Base-by-base conservation (phyloP, 1,140 invertebrate species). In the Lysiphlebus fabarum region DNA sequence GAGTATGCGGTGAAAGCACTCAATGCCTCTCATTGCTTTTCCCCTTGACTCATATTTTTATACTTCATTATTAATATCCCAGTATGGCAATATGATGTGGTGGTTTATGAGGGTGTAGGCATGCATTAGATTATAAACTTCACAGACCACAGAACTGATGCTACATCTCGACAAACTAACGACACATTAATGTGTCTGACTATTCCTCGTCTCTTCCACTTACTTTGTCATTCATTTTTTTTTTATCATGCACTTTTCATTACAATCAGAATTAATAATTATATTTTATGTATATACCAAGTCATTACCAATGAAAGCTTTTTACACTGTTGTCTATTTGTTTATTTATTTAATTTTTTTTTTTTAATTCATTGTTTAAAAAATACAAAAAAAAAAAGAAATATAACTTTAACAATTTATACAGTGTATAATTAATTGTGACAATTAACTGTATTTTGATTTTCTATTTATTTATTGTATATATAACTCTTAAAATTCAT, bases 101-200 rank as follows among this genome's bases (percentile, higher is more conserved):
- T 51, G 17, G 17, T 4, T 26, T 26, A 56, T 64, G 66, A 64
- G 66, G 67, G 64, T 68, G 59, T 64, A 68, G 67, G 69, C 72
- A 68, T 67, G 70, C 74, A 77, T 78, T 77, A 71, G 73, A 78
- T 77, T 77, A 78, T 77, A 69, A 78, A 77, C 72, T 76, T 76
- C 71, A 73, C 69, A 74, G 70, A 72, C 65, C 72, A 62, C 68
- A 70, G 64, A 67, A 26, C 17, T 26, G 17, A 26, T 26, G 17
- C 17, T 26, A 26, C 17, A 26, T 26, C 17, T 26, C 17, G 17
- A 26, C 17, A 26, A 26, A 26, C 17, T 4, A 26, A 66, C 70
- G 70, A 70, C 65, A 66, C 70, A 74, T 74, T 72, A 73, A n/a
- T n/a, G n/a, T n/a, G 65, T 51, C 44, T 64, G 56, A 67, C 65